Evolutionary conservation across 1,140 invertebrate genomes (phyloP), one percentile per base, ranked within the genome.

Genomic region (Colletes gigas): DNA sequence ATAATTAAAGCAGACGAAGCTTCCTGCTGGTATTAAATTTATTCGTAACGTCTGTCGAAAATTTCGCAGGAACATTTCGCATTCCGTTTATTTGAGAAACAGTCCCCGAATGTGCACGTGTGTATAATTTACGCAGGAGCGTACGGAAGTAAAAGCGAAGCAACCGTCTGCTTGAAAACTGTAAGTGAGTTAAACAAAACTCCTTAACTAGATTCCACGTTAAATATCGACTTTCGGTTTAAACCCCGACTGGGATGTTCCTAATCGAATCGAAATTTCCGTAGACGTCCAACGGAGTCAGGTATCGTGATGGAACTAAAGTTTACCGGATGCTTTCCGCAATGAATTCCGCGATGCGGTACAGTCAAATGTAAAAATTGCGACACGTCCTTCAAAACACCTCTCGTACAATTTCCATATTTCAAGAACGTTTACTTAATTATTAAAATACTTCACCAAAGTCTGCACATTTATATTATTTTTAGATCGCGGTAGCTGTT

Each of bases 211-310:
- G 66, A 69, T 72, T 52, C 39, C 59, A 21, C 68, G 57, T 72
- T 71, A 78, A 71, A 67, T 71, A 72, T 60, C 60, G 44, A 69
- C 54, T 60, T 54, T 30, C 55, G 66, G 54, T 19, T 90, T 90
- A 89, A 71, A 69, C 72, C 74, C 47, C 72, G 83, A 50, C 71
- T 54, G 69, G 59, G 80, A 70, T 67, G 75, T 69, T 81, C 82
- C 82, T 87, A 88, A 84, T 88, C 74, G 82, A 80, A 87, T 87
- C 66, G 54, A 82, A 87, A 87, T 84, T 84, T 87, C 73, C 70
- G 50, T 52, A 76, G 55, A 86, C 78, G 82, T 84, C 82, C 81
- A 50, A 82, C 63, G 82, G 78, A 83, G 83, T 83, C 66, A 47
- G 63, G 63, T 87, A 83, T 83, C 54, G 55, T 54, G 66, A 77